Evolutionary conservation across 2,797 vertebrate genomes (phyloP).

Genomic region (Mormyrops attenuatus): DNA sequence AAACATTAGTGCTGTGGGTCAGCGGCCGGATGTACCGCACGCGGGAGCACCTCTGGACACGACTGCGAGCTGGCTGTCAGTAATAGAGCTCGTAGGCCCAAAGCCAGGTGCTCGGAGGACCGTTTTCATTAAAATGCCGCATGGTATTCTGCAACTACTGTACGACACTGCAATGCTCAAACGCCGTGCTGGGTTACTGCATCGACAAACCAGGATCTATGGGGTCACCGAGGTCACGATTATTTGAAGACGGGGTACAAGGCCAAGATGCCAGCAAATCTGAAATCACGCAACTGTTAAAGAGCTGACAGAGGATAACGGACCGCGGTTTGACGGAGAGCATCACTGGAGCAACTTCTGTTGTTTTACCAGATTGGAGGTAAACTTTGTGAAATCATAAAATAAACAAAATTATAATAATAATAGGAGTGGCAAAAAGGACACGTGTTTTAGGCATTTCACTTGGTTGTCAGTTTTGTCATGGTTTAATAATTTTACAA

Average conservation of each 20-base stretch:
- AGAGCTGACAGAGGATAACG: not conserved
- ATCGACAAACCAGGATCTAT: not conserved
- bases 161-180: not conserved
- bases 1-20: not conserved
- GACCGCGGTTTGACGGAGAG: not conserved
- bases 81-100: not conserved
- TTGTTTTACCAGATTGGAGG: not conserved
- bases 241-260: not conserved
- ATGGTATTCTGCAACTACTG: not conserved
- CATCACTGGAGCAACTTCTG: not conserved
- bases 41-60: not conserved
- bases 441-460: not conserved
- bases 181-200: not conserved
- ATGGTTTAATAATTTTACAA: not conserved
- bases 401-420: too few relatives aligned
- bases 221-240: not conserved
- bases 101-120: not conserved
- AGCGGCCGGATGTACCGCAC: not conserved
- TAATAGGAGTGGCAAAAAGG: too few relatives aligned
- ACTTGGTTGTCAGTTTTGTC: not conserved
- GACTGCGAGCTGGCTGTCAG: not conserved
- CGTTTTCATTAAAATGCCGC: not conserved
- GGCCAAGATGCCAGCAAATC: not conserved
- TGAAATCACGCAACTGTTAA: not conserved
- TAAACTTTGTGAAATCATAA: not conserved